These are phyloP conservation scores for Saturnia pavonia DNA, from an alignment of 2,888 invertebrate species.

Conservation along the genomic window DNA sequence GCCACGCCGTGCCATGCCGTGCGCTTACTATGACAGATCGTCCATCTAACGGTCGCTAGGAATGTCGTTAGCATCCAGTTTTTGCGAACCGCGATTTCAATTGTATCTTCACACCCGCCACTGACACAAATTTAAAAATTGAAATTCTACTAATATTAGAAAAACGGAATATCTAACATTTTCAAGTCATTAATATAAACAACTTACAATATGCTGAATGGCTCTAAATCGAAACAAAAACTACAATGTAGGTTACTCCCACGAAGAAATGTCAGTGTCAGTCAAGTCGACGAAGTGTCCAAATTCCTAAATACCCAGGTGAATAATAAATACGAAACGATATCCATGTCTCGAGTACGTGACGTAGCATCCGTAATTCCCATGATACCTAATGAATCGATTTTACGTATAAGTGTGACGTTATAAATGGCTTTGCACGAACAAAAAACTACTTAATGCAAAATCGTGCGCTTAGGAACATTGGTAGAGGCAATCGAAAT, in stretches of 20 bases:
- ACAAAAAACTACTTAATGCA: conserved; percentile 77
- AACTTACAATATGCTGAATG: background rate
- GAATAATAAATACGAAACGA: conserved; percentile 54
- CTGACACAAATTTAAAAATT: conserved; percentile 52
- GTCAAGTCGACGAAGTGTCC: conserved; percentile 37
- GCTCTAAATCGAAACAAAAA: conserved; percentile 17
- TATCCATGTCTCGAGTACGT: conserved; percentile 45
- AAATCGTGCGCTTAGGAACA: conserved; percentile 78
- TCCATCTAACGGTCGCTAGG: conserved; percentile 73
- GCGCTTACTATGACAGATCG: conserved; percentile 44
- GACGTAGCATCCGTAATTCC: conserved; percentile 59
- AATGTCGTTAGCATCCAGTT: conserved; percentile 71
- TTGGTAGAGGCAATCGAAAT: conserved; percentile 69
- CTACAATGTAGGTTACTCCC: conserved; percentile 45
- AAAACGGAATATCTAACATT: background rate
- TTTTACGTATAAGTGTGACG: conserved; percentile 66
- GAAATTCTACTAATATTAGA: conserved; percentile 47
- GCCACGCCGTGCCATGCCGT: conserved; percentile 23
- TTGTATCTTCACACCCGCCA: conserved; percentile 54
- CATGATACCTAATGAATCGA: conserved; percentile 61
- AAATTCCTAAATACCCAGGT: conserved; percentile 50
- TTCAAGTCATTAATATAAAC: conserved; percentile 6
- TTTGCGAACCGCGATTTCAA: conserved; percentile 58
- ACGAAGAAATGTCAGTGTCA: conserved; percentile 38
- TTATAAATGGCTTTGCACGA: conserved; percentile 70